Percentiles rank a stretch among this genome's conserved stretches.
phyloP scores from a whole-genome alignment of 2,113 vertebrate species.

The Eretmochelys imbricata region DNA sequence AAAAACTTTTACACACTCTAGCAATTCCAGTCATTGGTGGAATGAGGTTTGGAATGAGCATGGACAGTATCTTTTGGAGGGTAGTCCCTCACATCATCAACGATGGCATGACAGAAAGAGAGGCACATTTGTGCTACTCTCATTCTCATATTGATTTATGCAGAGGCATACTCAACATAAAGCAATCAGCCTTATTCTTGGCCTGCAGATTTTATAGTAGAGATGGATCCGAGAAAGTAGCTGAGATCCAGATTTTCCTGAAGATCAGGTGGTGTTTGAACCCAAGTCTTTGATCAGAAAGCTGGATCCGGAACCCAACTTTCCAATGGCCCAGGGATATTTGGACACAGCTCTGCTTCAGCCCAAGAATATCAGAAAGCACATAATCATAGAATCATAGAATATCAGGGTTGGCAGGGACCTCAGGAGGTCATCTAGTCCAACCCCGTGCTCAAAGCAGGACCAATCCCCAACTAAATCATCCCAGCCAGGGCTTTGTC shows the following conservation, averaged over 20 bases:
- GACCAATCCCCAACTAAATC: too few species aligned
- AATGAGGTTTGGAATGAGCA: neutral
- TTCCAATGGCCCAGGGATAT: neutral
- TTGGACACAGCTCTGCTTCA: neutral
- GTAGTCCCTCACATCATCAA: neutral
- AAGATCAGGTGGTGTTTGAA: accelerated
- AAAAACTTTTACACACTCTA: neutral
- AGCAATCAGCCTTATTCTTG: neutral
- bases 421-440: too few species aligned
- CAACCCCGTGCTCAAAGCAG: too few species aligned
- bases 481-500: too few species aligned
- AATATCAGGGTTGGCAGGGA: too few species aligned
- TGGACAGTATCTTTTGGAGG: neutral
- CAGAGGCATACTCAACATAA: neutral
- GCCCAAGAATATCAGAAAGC: neutral
- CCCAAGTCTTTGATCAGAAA: neutral
- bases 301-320: neutral
- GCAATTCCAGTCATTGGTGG: neutral
- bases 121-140: neutral
- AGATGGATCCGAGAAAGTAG: neutral
- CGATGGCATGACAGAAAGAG: neutral
- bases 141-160: neutral
- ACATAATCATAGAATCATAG: too few species aligned
- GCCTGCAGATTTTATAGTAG: neutral
- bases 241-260: accelerated